phyloP scores from a whole-genome alignment of 2,797 vertebrate genomes.

The Etheostoma perlongum region DNA sequence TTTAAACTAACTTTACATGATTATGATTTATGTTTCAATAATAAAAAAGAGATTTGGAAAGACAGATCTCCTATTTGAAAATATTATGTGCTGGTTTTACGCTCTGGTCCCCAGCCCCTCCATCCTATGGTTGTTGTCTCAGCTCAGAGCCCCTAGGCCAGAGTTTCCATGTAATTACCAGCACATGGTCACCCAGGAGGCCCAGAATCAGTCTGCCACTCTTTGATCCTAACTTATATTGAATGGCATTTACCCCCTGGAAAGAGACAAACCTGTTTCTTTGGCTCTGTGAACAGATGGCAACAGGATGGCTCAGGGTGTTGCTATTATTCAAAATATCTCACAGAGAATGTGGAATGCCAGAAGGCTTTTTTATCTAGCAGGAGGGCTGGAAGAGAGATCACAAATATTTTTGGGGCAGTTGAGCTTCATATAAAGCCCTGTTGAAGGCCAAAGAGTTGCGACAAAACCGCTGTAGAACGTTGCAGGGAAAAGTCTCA shows the following conservation, averaged over 20 bases:
- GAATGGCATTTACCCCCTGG: constrained; percentile 70
- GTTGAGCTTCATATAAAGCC: constrained; percentile 45
- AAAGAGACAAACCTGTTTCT: constrained; percentile 62
- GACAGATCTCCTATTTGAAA: constrained; percentile 4
- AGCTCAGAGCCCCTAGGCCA: constrained; percentile 40
- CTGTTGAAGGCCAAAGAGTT: too few relatives aligned
- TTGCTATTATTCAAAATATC: constrained; percentile 71
- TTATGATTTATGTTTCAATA: background rate
- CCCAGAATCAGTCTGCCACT: constrained; percentile 47
- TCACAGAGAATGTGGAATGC: constrained; percentile 53
- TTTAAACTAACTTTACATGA: background rate
- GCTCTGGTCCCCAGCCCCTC: constrained; percentile 20
- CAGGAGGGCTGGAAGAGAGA: constrained; percentile 56
- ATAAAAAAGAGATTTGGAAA: constrained; percentile 4
- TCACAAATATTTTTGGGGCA: constrained; percentile 54
- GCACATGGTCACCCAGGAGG: constrained; percentile 64
- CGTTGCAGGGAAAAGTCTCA: too few relatives aligned
- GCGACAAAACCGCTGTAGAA: too few relatives aligned
- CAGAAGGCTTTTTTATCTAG: constrained; percentile 58
- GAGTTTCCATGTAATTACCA: constrained; percentile 66
- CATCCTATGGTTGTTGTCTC: constrained; percentile 46
- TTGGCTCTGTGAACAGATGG: constrained; percentile 74
- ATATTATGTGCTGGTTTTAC: constrained; percentile 2
- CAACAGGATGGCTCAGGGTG: constrained; percentile 61
- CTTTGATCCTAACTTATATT: constrained; percentile 75